Conservation (phyloP, 1,140 invertebrate genomes). For the Cardiocondyla obscurior region DNA sequence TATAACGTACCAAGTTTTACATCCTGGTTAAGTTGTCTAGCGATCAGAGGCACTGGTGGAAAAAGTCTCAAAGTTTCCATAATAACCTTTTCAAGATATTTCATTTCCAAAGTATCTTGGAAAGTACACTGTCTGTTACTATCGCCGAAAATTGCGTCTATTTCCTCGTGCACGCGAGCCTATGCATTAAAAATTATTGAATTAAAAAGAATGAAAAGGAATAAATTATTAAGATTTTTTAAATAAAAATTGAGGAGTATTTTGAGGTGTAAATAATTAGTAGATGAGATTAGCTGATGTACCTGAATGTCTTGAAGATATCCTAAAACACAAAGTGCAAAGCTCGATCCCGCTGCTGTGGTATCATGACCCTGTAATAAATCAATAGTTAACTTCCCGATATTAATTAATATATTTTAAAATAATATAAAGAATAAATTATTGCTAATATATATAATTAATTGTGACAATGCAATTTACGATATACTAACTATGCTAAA, state of each 20-base stretch:
- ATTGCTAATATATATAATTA: no score
- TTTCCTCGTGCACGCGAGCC: conserved; percentile 85
- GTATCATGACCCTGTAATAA: conserved; percentile 92
- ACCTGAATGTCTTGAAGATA: conserved; percentile 86
- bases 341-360: conserved; percentile 92
- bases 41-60: conserved; percentile 92
- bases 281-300: not conserved
- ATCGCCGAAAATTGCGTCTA: conserved; percentile 90
- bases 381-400: not conserved
- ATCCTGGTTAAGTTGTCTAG: conserved; percentile 89
- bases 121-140: conserved; percentile 90
- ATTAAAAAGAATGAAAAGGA: not conserved
- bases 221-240: not conserved
- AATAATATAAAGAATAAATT: no score
- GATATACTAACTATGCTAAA: not conserved
- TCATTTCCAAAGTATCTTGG: conserved; percentile 92
- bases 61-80: conserved; percentile 91
- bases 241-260: not conserved
- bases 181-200: not conserved
- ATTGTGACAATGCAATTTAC: not conserved
- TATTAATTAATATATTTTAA: no score
- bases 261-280: not conserved
- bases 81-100: conserved; percentile 92
- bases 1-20: conserved; percentile 86
- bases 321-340: conserved; percentile 90